Conservation (phyloP, 2,797 vertebrate genomes). For the Aythya fuligula region DNA sequence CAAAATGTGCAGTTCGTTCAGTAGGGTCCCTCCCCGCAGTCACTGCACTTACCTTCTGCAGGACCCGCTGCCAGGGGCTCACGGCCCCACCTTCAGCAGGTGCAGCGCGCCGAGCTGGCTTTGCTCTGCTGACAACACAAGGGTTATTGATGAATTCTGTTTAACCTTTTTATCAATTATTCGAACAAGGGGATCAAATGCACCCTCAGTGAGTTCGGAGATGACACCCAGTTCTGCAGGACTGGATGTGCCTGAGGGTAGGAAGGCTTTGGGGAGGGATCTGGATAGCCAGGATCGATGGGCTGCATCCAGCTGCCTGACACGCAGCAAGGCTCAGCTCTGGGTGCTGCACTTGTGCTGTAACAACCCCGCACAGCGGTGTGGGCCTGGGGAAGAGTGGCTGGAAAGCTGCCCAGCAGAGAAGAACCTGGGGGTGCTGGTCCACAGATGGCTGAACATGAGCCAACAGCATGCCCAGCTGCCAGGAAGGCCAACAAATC, state of each 20-base stretch:
- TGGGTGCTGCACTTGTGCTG: background rate
- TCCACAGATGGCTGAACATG: background rate
- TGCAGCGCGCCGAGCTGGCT: too few relatives aligned
- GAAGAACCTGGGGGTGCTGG: background rate
- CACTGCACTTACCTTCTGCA: background rate
- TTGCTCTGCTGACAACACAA: background rate
- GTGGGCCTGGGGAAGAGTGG: background rate
- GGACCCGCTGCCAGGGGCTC: background rate
- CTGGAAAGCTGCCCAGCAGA: background rate
- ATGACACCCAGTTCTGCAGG: background rate
- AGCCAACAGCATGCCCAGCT: background rate
- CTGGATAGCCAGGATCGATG: background rate
- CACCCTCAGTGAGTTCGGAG: background rate
- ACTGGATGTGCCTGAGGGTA: background rate
- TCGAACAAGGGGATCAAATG: background rate
- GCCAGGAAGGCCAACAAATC: background rate
- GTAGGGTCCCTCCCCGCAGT: accelerated
- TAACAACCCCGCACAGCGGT: background rate
- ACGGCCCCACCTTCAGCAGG: too few relatives aligned
- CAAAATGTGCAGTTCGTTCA: accelerated
- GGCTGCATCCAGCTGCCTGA: background rate
- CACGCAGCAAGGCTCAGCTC: background rate
- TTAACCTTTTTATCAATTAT: background rate
- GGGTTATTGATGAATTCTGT: background rate
- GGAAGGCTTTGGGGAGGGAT: background rate